A percentile compares a stretch with the other conserved stretches of the same genome.
Evolutionary conservation across 2,113 vertebrate genomes (phyloP).

Genomic region (Raja brachyura): DNA sequence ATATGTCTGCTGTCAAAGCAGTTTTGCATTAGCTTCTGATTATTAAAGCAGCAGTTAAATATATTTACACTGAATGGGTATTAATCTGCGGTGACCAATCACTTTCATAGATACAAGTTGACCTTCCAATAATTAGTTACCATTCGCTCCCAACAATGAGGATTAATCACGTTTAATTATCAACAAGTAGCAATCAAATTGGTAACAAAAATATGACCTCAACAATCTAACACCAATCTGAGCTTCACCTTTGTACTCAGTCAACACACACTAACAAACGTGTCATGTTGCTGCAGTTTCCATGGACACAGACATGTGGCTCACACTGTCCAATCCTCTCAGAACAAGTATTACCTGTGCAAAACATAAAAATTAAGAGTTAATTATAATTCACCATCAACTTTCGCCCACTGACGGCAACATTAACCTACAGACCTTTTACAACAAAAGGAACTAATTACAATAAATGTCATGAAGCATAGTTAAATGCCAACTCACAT

Average conservation of each 20-base stretch:
- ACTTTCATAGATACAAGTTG: not conserved
- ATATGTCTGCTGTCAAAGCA: not conserved
- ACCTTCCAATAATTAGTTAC: not conserved
- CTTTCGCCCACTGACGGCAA: not conserved
- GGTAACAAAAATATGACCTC: not conserved
- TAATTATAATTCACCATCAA: slow-evolving; percentile 11
- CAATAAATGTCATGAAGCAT: slow-evolving; percentile 26
- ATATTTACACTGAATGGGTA: not conserved
- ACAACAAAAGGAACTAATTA: slow-evolving; percentile 14
- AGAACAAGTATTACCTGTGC: slow-evolving; percentile 66
- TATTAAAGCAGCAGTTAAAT: not conserved
- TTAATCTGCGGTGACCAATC: not conserved
- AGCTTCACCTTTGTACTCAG: slow-evolving; percentile 60
- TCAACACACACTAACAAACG: slow-evolving; percentile 58
- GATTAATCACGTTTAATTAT: not conserved
- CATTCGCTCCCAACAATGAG: not conserved
- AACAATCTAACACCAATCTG: not conserved
- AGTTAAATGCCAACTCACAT: slow-evolving; percentile 36
- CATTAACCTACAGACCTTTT: slow-evolving; percentile 7
- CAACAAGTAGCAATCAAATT: not conserved
- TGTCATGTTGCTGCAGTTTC: slow-evolving; percentile 55
- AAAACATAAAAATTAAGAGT: slow-evolving; percentile 38
- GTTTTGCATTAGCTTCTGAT: not conserved
- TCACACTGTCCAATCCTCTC: slow-evolving; percentile 64
- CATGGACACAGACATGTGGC: slow-evolving; percentile 53